Evolutionary conservation across 2,888 invertebrate species (phyloP).

Genomic region (Catonia carolina): DNA sequence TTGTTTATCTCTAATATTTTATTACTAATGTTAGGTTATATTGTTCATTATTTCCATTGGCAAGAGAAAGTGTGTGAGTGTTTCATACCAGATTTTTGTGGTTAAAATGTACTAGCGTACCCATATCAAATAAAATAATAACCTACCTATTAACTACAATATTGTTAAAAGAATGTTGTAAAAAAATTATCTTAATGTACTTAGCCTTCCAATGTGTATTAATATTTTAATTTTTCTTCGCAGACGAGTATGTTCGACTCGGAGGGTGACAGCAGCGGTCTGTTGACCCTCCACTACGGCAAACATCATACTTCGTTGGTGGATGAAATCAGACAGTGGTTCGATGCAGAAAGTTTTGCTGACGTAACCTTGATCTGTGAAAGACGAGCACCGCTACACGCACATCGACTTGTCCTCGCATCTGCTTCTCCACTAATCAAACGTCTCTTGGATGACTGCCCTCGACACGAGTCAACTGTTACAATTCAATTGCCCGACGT

Average conservation of each 20-base stretch:
- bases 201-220: no score
- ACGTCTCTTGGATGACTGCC: slow-evolving; percentile 64
- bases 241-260: slow-evolving; percentile 22
- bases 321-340: slow-evolving; percentile 83
- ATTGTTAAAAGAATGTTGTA: no score
- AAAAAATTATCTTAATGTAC: no score
- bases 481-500: slow-evolving; percentile 70
- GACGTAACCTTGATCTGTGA: slow-evolving; percentile 78
- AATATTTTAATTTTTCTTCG: no score
- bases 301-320: slow-evolving; percentile 89
- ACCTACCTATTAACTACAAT: no score
- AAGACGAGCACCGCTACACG: slow-evolving; percentile 58
- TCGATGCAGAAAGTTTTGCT: slow-evolving; percentile 77
- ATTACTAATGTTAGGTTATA: no score
- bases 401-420: slow-evolving; percentile 79
- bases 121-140: no score
- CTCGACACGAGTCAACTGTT: slow-evolving; percentile 63
- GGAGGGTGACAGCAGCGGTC: slow-evolving; percentile 53
- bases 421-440: slow-evolving; percentile 81
- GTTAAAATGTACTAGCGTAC: no score
- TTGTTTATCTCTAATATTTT: no score
- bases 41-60: no score
- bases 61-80: no score
- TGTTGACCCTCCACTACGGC: slow-evolving; percentile 87
- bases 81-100: no score